A percentile compares a stretch with the other conserved stretches of the same genome.
phyloP scores from a whole-genome alignment of 2,888 invertebrate species.

The Synergus umbraculus region DNA sequence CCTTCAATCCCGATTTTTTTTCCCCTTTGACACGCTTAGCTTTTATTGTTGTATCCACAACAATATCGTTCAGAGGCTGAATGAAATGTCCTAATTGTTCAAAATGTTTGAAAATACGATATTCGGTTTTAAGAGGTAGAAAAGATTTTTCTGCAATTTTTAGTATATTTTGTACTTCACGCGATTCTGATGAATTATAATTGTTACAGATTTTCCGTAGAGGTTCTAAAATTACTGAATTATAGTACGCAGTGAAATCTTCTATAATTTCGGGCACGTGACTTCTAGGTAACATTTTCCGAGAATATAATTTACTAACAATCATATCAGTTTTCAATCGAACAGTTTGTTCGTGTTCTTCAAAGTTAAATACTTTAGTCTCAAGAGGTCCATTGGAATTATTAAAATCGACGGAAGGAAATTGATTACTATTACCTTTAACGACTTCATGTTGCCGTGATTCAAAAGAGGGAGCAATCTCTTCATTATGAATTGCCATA shows the following conservation, averaged over 20 bases:
- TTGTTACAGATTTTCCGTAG: background rate
- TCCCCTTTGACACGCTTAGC: background rate
- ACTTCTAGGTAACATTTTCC: background rate
- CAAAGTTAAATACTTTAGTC: background rate
- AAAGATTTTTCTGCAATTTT: constrained; percentile 5
- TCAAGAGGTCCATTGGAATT: background rate
- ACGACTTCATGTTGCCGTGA: background rate
- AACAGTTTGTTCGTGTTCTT: background rate
- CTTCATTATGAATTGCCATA: background rate
- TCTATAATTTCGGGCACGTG: background rate
- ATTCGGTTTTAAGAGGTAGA: background rate
- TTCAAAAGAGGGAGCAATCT: background rate
- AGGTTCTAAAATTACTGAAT: background rate
- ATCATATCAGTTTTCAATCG: background rate
- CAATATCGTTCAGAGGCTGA: background rate
- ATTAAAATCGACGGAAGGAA: too few species aligned
- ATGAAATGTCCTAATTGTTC: background rate
- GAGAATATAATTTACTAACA: background rate
- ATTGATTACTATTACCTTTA: too few species aligned
- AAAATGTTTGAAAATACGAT: background rate
- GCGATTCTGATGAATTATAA: background rate
- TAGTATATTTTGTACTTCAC: background rate
- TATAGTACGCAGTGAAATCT: background rate
- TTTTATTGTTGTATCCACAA: background rate
- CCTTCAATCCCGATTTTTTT: background rate